phyloP scores from a whole-genome alignment of 2,113 vertebrate genomes.

The Lichenostomus cassidix region DNA sequence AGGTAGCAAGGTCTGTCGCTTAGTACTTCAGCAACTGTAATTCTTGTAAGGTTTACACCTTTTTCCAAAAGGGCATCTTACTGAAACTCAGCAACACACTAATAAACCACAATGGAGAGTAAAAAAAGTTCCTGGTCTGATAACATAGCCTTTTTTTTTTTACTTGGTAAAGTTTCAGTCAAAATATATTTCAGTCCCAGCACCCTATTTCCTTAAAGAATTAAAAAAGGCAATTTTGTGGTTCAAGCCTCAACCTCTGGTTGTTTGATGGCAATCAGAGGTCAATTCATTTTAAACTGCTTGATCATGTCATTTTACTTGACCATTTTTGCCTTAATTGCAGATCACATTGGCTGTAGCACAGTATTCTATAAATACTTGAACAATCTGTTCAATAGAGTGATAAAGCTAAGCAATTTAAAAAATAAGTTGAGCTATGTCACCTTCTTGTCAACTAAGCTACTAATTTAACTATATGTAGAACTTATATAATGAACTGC shows the following conservation, averaged over 20 bases:
- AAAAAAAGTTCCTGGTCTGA: constrained; percentile 49
- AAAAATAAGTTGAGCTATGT: constrained; percentile 70
- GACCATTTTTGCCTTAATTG: constrained; percentile 47
- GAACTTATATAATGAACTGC: constrained; percentile 54
- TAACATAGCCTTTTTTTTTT: background rate
- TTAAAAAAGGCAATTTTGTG: background rate
- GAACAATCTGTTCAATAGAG: constrained; percentile 60
- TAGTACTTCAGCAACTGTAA: background rate
- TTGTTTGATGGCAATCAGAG: constrained; percentile 44
- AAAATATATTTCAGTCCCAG: constrained; percentile 30
- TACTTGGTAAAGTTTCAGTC: constrained; percentile 11
- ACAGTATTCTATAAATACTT: constrained; percentile 62
- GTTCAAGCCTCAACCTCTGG: constrained; percentile 6
- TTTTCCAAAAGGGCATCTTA: background rate
- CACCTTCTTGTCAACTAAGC: constrained; percentile 70
- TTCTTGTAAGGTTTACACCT: background rate
- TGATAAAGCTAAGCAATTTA: constrained; percentile 71
- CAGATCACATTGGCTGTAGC: constrained; percentile 10
- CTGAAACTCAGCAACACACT: background rate
- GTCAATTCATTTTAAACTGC: constrained; percentile 46
- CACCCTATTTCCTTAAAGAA: constrained; percentile 29
- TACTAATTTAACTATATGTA: constrained; percentile 66
- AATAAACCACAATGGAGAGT: constrained; percentile 31
- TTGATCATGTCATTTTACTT: constrained; percentile 50
- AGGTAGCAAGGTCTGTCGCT: background rate